Conservation (phyloP, 2,113 vertebrate genomes). For the Eptesicus fuscus region DNA sequence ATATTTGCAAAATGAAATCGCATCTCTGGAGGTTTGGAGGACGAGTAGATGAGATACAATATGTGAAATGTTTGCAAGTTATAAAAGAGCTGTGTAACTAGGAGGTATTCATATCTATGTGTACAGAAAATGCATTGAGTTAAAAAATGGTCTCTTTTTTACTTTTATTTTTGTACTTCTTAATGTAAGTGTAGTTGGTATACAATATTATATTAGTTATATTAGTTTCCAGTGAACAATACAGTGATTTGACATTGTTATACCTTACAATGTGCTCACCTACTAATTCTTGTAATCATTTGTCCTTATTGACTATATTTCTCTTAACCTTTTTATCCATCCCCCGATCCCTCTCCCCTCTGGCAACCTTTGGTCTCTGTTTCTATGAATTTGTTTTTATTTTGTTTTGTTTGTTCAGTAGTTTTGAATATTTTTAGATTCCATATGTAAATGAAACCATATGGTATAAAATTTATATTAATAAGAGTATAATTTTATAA, state of each 20-base stretch:
- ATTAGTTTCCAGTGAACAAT: too few relatives aligned
- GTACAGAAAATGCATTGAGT: not conserved
- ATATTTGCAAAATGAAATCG: not conserved
- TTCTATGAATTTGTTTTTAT: too few relatives aligned
- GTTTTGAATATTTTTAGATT: too few relatives aligned
- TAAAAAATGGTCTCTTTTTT: not conserved
- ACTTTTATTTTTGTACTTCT: not conserved
- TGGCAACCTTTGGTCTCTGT: too few relatives aligned
- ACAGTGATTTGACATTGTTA: not conserved
- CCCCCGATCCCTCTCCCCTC: too few relatives aligned
- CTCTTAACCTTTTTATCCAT: not conserved
- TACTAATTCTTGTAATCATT: not conserved
- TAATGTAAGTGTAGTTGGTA: too few relatives aligned
- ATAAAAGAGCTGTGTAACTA: not conserved
- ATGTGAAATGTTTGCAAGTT: not conserved
- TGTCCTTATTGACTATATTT: not conserved
- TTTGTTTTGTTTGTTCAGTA: too few relatives aligned
- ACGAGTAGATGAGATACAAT: not conserved
- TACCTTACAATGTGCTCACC: not conserved
- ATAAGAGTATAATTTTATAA: slow-evolving; percentile 8
- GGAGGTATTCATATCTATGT: not conserved
- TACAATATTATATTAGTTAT: too few relatives aligned
- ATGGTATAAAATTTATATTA: not conserved
- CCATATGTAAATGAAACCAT: too few relatives aligned
- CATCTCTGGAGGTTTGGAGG: not conserved